Evolutionary conservation across 2,888 invertebrate genomes (phyloP).

Genomic region (Oscheius sp.): DNA sequence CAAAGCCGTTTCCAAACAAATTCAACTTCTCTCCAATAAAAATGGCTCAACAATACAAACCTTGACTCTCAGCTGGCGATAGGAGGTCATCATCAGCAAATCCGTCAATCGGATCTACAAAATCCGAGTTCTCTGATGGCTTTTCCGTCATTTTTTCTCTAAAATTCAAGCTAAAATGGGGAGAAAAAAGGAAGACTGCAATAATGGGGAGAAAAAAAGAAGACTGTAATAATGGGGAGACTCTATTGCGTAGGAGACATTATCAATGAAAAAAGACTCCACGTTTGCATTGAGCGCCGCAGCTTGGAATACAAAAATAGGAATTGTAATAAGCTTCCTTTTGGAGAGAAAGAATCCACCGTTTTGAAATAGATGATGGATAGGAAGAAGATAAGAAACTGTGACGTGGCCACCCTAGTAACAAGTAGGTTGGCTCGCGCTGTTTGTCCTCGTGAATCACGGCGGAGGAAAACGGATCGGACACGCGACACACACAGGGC

Average conservation of each 20-base stretch:
- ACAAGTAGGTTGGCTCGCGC: conserved; percentile 11
- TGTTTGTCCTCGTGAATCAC: conserved; percentile 28
- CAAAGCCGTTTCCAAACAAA: not conserved
- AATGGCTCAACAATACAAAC: not conserved
- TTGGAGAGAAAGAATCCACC: too few relatives aligned
- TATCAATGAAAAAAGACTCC: not conserved
- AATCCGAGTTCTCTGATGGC: conserved; percentile 37
- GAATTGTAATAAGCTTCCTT: too few relatives aligned
- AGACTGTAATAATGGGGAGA: too few relatives aligned
- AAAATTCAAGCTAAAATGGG: not conserved
- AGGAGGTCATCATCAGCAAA: conserved; percentile 68
- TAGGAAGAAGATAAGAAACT: too few relatives aligned
- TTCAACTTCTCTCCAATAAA: not conserved
- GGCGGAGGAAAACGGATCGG: conserved; percentile 14
- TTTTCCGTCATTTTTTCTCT: not conserved
- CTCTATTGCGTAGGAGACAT: too few relatives aligned
- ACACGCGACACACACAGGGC: conserved; percentile 1
- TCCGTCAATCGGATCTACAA: conserved; percentile 66
- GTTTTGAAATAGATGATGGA: too few relatives aligned
- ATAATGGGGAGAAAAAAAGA: too few relatives aligned
- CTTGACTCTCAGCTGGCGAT: conserved; percentile 33
- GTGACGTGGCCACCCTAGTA: not conserved
- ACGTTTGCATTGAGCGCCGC: too few relatives aligned
- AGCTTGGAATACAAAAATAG: too few relatives aligned
- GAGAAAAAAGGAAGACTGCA: too few relatives aligned